These are phyloP conservation scores for Harpagoxenus sublaevis DNA, from an alignment of 2,888 invertebrate species.

Conservation along the genomic window DNA sequence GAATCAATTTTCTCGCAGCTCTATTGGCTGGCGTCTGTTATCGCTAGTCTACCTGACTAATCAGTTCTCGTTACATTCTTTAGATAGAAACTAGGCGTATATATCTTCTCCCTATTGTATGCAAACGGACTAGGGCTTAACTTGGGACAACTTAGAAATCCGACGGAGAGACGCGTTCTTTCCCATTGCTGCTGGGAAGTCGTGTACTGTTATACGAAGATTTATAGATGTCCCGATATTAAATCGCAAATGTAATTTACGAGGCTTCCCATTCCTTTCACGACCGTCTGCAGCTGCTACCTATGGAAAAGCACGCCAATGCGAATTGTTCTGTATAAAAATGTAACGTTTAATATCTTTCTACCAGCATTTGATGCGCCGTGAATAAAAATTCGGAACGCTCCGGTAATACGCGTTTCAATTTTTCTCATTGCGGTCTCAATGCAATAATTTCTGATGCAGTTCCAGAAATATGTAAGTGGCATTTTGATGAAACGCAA, in stretches of 20 bases:
- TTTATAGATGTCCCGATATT: slow-evolving; percentile 79
- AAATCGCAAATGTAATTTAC: slow-evolving; percentile 81
- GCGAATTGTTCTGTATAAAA: slow-evolving; percentile 60
- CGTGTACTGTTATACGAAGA: slow-evolving; percentile 67
- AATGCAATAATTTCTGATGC: neutral
- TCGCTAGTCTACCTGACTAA: neutral
- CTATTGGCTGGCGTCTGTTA: neutral
- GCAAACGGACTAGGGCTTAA: slow-evolving; percentile 12
- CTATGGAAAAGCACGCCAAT: slow-evolving; percentile 56
- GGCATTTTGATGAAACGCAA: neutral
- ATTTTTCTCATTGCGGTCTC: slow-evolving; percentile 4
- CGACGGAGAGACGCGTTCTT: slow-evolving; percentile 34
- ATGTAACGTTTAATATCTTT: slow-evolving; percentile 41
- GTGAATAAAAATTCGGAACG: slow-evolving; percentile 32
- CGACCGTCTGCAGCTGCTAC: slow-evolving; percentile 59
- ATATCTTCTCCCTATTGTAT: slow-evolving; percentile 11
- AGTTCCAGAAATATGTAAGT: neutral
- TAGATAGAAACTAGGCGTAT: neutral
- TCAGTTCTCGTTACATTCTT: slow-evolving; percentile 1
- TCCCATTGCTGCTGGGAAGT: neutral
- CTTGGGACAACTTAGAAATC: slow-evolving; percentile 27
- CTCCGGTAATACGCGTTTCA: neutral
- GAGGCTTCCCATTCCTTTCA: slow-evolving; percentile 51
- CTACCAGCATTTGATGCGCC: neutral
- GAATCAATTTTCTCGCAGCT: neutral